phyloP scores from a whole-genome alignment of 2,888 invertebrate species.

The Coecobrya sp. region DNA sequence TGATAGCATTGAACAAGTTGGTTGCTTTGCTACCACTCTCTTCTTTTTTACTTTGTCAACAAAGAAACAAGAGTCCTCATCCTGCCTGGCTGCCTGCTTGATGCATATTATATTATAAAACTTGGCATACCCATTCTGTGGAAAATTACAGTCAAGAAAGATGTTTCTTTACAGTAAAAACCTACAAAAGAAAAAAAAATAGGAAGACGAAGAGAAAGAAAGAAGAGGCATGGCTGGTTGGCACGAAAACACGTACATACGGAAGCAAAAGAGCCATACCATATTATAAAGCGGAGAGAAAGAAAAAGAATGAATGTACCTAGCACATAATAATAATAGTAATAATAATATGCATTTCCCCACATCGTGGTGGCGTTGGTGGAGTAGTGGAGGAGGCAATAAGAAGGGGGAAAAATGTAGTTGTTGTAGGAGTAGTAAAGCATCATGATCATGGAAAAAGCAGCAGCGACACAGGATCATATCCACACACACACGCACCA shows the following conservation, averaged over 20 bases:
- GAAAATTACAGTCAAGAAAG: constrained; percentile 67
- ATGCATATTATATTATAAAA: constrained; percentile 46
- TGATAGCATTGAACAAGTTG: not conserved
- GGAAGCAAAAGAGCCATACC: constrained; percentile 12
- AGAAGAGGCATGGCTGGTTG: constrained; percentile 46
- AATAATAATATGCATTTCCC: constrained; percentile 59
- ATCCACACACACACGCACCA: constrained; percentile 12
- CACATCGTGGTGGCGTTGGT: constrained; percentile 34
- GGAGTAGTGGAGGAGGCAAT: not conserved
- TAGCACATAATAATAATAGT: constrained; percentile 60
- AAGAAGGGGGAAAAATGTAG: constrained; percentile 11
- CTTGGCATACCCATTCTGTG: constrained; percentile 62
- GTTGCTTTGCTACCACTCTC: not conserved
- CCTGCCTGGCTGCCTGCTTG: not conserved
- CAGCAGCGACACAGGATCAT: constrained; percentile 5
- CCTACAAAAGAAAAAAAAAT: not conserved
- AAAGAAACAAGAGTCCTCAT: constrained; percentile 52
- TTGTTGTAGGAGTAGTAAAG: constrained; percentile 14
- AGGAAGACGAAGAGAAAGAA: not conserved
- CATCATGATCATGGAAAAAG: constrained; percentile 30
- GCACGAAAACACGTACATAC: constrained; percentile 31
- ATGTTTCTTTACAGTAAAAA: constrained; percentile 32
- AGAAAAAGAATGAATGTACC: constrained; percentile 47
- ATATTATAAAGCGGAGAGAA: constrained; percentile 5
- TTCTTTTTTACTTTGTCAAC: constrained; percentile 7